These are phyloP conservation scores for Uloborus diversus DNA, from an alignment of 1,140 invertebrate species.

Conservation along the genomic window DNA sequence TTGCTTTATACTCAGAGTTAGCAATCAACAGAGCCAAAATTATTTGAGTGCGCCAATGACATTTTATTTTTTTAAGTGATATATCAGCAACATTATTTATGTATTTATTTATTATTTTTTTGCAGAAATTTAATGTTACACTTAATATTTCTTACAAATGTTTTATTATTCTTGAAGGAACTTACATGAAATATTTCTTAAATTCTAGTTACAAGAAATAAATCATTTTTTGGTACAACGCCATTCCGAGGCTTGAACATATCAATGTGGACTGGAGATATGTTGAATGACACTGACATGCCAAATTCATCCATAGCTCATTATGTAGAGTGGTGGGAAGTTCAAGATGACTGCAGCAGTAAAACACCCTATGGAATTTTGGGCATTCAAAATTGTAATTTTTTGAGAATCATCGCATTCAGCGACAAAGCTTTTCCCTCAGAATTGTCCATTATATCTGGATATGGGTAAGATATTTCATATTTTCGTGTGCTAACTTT, in stretches of 20 bases:
- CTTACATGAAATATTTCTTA: no score
- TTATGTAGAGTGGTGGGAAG: constrained; percentile 79
- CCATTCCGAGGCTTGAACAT: constrained; percentile 18
- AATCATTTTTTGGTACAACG: constrained; percentile 19
- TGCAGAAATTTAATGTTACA: no score
- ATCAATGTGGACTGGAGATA: constrained; percentile 41
- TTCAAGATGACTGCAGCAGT: constrained; percentile 74
- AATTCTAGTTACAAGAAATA: no score
- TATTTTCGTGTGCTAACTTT: no score
- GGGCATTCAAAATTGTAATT: constrained; percentile 67
- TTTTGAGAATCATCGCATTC: constrained; percentile 85
- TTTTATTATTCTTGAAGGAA: no score
- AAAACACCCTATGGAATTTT: constrained; percentile 64
- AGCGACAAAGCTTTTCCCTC: constrained; percentile 94
- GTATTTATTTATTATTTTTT: no score
- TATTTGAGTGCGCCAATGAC: no score
- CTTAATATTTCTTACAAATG: no score
- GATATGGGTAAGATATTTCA: constrained; percentile 86
- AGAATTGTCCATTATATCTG: constrained; percentile 88
- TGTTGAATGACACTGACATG: neutral
- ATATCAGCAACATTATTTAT: no score
- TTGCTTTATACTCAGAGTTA: no score
- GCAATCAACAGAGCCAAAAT: no score
- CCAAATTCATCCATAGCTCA: constrained; percentile 22
- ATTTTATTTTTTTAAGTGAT: no score